Evolutionary conservation across 2,797 vertebrate species (phyloP).

Genomic region (Choloepus didactylus): DNA sequence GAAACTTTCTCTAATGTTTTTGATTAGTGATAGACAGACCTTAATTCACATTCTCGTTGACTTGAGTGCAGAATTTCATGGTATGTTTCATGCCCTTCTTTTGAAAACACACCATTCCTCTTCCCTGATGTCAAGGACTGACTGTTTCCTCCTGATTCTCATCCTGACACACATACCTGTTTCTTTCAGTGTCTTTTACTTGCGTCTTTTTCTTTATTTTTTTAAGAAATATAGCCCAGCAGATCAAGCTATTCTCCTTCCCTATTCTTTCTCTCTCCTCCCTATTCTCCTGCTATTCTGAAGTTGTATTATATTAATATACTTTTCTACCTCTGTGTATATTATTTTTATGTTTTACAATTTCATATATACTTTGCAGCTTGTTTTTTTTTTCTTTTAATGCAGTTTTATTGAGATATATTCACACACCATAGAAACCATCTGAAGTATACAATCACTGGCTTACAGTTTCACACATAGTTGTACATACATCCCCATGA

Average conservation of each 20-base stretch:
- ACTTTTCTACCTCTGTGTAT: not conserved
- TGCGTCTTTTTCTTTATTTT: not conserved
- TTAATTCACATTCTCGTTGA: slow-evolving; percentile 27
- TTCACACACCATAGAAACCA: too few relatives aligned
- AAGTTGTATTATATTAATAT: slow-evolving; percentile 19
- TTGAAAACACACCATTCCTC: not conserved
- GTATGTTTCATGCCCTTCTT: not conserved
- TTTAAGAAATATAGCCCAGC: not conserved
- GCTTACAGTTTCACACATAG: not conserved
- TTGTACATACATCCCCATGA: too few relatives aligned
- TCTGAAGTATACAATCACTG: too few relatives aligned
- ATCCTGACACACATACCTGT: not conserved
- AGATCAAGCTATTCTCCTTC: not conserved
- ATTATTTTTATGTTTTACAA: slow-evolving; percentile 24
- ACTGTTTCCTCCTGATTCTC: not conserved
- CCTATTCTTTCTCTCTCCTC: not conserved
- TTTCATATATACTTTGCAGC: not conserved
- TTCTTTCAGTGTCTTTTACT: not conserved
- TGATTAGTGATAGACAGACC: slow-evolving; percentile 12
- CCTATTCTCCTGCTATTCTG: not conserved
- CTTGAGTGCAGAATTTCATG: not conserved
- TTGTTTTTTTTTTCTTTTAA: not conserved
- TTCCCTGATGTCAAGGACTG: slow-evolving; percentile 15
- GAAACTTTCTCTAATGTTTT: not conserved
- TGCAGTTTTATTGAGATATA: too few relatives aligned